Percentiles rank a stretch among this genome's conserved stretches.
Conservation (phyloP, 2,888 invertebrate genomes). For the Melinaea menophilus region DNA sequence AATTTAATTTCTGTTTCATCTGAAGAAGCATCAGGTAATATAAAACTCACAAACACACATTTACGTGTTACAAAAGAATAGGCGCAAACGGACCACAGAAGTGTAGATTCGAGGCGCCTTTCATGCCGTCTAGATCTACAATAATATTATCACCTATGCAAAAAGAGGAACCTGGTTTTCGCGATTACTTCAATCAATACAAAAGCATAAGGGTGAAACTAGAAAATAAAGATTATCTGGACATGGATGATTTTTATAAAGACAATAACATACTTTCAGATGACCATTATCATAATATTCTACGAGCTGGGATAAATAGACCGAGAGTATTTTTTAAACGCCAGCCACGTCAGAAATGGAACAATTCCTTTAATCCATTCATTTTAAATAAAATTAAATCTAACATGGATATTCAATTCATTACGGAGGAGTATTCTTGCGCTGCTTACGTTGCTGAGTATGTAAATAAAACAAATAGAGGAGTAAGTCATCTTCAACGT, state of each 20-base stretch:
- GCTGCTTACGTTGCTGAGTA: slow-evolving; percentile 53
- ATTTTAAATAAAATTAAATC: slow-evolving; percentile 40
- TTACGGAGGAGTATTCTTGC: slow-evolving; percentile 53
- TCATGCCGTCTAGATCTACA: slow-evolving; percentile 38
- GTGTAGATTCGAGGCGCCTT: slow-evolving; percentile 45
- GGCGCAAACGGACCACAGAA: slow-evolving; percentile 34
- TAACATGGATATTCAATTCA: slow-evolving; percentile 48
- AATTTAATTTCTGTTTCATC: slow-evolving; percentile 31
- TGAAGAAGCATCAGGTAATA: slow-evolving; percentile 39
- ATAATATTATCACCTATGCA: slow-evolving; percentile 39
- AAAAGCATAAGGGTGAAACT: slow-evolving; percentile 32
- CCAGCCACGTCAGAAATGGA: slow-evolving; percentile 41
- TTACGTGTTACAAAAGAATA: slow-evolving; percentile 40
- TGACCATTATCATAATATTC: slow-evolving; percentile 31
- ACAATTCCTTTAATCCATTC: slow-evolving; percentile 49
- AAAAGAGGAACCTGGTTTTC: slow-evolving; percentile 25
- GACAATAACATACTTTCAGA: slow-evolving; percentile 38
- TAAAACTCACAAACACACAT: slow-evolving; percentile 42
- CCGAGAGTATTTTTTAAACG: slow-evolving; percentile 42
- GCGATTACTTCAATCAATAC: slow-evolving; percentile 23
- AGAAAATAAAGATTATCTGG: slow-evolving; percentile 34
- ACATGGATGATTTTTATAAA: slow-evolving; percentile 34
- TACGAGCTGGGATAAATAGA: slow-evolving; percentile 33
- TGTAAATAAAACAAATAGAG: slow-evolving; percentile 49
- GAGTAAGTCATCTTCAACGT: slow-evolving; percentile 46